A percentile compares a stretch with the other conserved stretches of the same genome.
phyloP scores from a whole-genome alignment of 1,140 invertebrate species.

The Pinna nobilis region DNA sequence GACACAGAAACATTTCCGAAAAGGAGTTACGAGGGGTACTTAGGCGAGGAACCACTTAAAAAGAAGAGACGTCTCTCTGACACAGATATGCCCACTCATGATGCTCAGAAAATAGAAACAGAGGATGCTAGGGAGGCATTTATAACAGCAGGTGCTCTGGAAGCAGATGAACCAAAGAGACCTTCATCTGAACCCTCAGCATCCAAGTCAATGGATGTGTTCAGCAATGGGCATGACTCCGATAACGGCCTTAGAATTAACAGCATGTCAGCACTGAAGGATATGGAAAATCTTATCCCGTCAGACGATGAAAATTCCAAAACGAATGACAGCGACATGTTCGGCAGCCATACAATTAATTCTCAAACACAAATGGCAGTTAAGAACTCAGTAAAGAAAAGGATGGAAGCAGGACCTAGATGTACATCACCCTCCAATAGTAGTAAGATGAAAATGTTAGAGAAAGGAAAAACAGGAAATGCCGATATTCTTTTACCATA shows the following conservation, averaged over 20 bases:
- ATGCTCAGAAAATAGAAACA: conserved; percentile 23
- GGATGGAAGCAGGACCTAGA: conserved; percentile 36
- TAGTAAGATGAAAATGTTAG: background rate
- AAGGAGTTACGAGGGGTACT: conserved; percentile 23
- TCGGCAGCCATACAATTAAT: conserved; percentile 22
- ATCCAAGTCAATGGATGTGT: background rate
- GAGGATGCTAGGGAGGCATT: conserved; percentile 33
- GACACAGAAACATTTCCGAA: conserved; percentile 35
- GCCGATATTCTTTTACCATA: conserved; percentile 64
- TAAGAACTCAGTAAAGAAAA: conserved; percentile 47
- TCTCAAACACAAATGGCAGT: conserved; percentile 46
- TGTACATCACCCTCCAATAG: background rate
- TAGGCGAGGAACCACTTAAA: conserved; percentile 26
- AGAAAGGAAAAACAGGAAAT: conserved; percentile 22
- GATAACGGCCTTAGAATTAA: background rate
- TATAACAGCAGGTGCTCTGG: conserved; percentile 28
- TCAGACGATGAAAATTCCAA: conserved; percentile 19
- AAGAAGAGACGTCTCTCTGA: conserved; percentile 61
- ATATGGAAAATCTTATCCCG: conserved; percentile 43
- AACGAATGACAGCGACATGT: conserved; percentile 9
- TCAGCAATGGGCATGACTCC: conserved; percentile 1
- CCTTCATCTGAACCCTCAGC: background rate
- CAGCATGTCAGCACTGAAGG: conserved; percentile 25
- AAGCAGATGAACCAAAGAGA: conserved; percentile 9
- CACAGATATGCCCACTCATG: conserved; percentile 42